These are phyloP conservation scores for Salarias fasciatus DNA, from an alignment of 2,797 vertebrate genomes.

Conservation along the genomic window DNA sequence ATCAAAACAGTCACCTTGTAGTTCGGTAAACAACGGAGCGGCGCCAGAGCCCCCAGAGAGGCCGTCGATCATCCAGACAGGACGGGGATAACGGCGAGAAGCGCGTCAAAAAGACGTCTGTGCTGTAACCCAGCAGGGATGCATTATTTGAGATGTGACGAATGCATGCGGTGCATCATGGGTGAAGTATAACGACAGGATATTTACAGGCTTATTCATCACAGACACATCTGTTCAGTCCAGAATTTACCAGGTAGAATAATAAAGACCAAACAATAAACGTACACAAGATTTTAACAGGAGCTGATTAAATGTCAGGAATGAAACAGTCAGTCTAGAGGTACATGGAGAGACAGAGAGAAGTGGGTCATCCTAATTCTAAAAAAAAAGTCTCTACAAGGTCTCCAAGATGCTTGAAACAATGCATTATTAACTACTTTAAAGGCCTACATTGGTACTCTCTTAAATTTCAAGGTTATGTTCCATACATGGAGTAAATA, in stretches of 20 bases:
- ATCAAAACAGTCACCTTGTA: conserved; percentile 35
- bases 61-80: background rate
- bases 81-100: too few relatives aligned
- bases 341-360: background rate
- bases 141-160: background rate
- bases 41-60: conserved; percentile 4
- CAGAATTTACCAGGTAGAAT: background rate
- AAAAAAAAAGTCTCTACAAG: background rate
- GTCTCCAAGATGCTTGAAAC: background rate
- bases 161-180: too few relatives aligned
- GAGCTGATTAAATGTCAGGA: too few relatives aligned
- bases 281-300: too few relatives aligned
- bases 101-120: background rate
- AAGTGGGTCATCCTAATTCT: background rate
- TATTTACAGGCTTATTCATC: background rate
- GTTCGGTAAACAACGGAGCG: conserved; percentile 1
- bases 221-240: background rate
- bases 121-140: background rate
- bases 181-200: background rate
- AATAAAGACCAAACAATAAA: background rate
- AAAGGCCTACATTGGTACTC: too few relatives aligned
- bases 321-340: background rate
- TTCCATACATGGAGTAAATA: too few relatives aligned
- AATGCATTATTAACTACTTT: background rate
- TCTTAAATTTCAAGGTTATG: too few relatives aligned